Conservation (phyloP, 2,797 vertebrate species). For the Stomatorhinus walkeri region DNA sequence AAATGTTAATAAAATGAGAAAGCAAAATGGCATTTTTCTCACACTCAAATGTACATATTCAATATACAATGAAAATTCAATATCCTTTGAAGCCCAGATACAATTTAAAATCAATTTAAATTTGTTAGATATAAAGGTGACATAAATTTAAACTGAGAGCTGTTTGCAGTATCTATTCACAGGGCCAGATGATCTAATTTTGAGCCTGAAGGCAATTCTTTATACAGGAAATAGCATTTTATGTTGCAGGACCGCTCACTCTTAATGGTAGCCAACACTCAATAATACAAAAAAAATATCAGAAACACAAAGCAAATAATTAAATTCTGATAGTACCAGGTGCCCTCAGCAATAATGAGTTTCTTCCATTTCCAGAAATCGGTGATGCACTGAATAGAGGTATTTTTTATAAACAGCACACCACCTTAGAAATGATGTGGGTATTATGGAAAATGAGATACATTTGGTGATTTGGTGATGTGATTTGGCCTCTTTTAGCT, state of each 20-base stretch:
- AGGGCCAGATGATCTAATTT: background rate
- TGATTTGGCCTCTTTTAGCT: constrained; percentile 19
- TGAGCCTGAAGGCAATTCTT: background rate
- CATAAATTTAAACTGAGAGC: background rate
- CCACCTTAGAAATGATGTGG: background rate
- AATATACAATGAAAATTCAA: background rate
- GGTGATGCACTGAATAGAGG: background rate
- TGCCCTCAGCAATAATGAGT: background rate
- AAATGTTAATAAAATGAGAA: background rate
- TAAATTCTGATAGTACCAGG: background rate
- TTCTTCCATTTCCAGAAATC: background rate
- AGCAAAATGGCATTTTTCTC: background rate
- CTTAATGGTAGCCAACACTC: background rate
- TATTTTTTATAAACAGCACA: background rate
- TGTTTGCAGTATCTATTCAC: background rate
- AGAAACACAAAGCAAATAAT: background rate
- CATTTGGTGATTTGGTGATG: constrained; percentile 16
- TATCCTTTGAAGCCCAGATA: background rate
- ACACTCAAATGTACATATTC: background rate
- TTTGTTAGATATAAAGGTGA: background rate
- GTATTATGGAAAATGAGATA: constrained; percentile 7
- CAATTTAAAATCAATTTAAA: background rate
- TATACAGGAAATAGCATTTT: constrained; percentile 2
- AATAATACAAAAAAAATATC: constrained; percentile 2
- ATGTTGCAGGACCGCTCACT: background rate